phyloP scores from a whole-genome alignment of 2,113 vertebrate species.

The Rhinoptilus africanus region DNA sequence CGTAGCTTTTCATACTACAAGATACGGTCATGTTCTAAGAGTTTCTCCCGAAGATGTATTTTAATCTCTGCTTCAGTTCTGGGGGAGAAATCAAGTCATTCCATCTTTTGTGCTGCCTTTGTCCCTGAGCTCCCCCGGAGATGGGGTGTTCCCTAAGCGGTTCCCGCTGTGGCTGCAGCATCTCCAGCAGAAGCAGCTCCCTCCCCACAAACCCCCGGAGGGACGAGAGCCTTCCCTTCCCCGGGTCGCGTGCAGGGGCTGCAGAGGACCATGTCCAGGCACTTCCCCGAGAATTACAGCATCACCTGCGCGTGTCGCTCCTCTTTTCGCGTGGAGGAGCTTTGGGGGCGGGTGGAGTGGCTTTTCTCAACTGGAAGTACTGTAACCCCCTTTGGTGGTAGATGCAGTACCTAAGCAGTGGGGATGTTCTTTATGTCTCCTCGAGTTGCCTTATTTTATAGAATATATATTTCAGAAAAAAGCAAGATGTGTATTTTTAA shows the following conservation, averaged over 20 bases:
- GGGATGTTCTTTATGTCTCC: neutral
- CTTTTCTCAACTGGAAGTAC: conserved; percentile 16
- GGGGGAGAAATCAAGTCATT: neutral
- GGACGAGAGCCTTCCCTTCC: neutral
- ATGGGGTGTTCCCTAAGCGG: neutral
- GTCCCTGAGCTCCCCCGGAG: neutral
- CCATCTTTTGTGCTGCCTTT: conserved; percentile 19
- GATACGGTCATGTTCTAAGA: neutral
- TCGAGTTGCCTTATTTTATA: conserved; percentile 68
- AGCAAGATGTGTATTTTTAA: conserved; percentile 6
- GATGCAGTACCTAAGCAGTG: neutral
- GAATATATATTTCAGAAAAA: conserved; percentile 1
- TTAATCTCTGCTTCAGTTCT: neutral
- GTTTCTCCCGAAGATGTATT: neutral
- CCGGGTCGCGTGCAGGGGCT: neutral
- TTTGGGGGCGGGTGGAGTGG: neutral
- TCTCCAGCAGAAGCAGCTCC: neutral
- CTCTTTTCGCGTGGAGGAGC: neutral
- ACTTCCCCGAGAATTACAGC: neutral
- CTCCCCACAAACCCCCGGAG: neutral
- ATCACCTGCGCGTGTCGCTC: neutral
- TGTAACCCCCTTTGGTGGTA: neutral
- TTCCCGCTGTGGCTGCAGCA: neutral
- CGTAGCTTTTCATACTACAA: neutral
- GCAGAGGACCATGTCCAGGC: neutral